Percentiles rank a stretch among this genome's conserved stretches.
phyloP scores from a whole-genome alignment of 35 echinoderm and acorn worm genomes.

The Holothuria glaberrima region DNA sequence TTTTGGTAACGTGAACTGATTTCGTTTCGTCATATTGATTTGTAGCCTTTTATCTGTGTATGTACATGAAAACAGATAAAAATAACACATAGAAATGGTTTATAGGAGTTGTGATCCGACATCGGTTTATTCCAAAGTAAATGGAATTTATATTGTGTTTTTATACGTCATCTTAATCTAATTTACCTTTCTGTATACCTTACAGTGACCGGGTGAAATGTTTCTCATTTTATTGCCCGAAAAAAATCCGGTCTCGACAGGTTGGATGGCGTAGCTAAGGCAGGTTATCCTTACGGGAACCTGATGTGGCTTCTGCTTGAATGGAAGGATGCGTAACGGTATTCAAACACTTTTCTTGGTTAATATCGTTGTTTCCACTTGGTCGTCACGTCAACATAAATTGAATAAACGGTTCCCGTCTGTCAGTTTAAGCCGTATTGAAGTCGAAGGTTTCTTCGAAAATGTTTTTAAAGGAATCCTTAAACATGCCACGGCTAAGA shows the following conservation, averaged over 20 bases:
- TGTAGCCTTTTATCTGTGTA: slow-evolving; percentile 20
- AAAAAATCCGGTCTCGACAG: not conserved
- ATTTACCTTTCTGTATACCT: not conserved
- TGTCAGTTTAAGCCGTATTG: too few species aligned
- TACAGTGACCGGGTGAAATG: not conserved
- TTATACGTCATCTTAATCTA: not conserved
- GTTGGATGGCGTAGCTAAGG: not conserved
- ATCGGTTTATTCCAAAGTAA: slow-evolving; percentile 30
- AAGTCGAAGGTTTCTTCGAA: too few species aligned
- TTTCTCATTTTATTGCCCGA: slow-evolving; percentile 32
- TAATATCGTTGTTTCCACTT: too few species aligned
- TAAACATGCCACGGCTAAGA: not conserved
- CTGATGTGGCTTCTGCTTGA: too few species aligned
- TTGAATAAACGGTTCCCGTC: too few species aligned
- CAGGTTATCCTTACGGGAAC: too few species aligned
- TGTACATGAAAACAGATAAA: not conserved
- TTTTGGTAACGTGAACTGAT: not conserved
- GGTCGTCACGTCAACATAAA: too few species aligned
- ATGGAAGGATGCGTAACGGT: too few species aligned
- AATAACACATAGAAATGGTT: slow-evolving; percentile 34
- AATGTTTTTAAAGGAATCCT: too few species aligned
- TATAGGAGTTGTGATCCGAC: not conserved
- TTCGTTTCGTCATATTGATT: slow-evolving; percentile 13
- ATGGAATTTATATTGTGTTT: slow-evolving; percentile 55
- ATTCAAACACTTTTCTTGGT: too few species aligned